Percentiles rank a stretch among this genome's conserved stretches.
These are phyloP conservation scores for Bradypus variegatus DNA, from an alignment of 2,797 vertebrate genomes.

Conservation along the genomic window DNA sequence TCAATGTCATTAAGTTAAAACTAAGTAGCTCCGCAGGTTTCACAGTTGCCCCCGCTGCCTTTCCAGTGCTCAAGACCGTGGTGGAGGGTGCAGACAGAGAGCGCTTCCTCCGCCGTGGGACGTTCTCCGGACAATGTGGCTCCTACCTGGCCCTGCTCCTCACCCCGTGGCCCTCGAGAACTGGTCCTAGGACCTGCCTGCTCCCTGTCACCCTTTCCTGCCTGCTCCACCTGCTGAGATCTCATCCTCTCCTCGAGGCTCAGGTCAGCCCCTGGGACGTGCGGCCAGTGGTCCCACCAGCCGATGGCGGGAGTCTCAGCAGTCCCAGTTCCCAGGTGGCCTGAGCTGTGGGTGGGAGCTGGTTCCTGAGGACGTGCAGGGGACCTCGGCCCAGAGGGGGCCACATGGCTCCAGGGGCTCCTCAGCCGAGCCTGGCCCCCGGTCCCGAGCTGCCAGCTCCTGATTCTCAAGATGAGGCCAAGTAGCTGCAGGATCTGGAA, in stretches of 20 bases:
- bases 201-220: too few species aligned
- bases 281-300: background rate
- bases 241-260: background rate
- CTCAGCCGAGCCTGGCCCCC: background rate
- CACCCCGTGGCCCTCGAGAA: too few species aligned
- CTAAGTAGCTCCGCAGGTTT: too few species aligned
- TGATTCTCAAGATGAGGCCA: background rate
- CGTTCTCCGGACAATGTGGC: rapidly evolving
- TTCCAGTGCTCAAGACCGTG: rapidly evolving
- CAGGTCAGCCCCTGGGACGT: background rate
- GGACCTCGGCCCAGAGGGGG: background rate
- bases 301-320: background rate
- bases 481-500: background rate
- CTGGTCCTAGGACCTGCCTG: background rate
- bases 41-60: rapidly evolving
- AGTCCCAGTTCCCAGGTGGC: background rate
- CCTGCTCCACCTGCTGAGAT: too few species aligned
- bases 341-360: background rate
- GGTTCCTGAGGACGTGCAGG: background rate
- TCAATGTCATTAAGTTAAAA: background rate
- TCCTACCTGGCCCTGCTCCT: background rate
- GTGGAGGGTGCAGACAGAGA: background rate
- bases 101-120: background rate
- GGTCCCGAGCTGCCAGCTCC: background rate
- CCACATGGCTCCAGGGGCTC: background rate